Conservation (phyloP, 2,888 invertebrate species). For the Leptinotarsa juncta region DNA sequence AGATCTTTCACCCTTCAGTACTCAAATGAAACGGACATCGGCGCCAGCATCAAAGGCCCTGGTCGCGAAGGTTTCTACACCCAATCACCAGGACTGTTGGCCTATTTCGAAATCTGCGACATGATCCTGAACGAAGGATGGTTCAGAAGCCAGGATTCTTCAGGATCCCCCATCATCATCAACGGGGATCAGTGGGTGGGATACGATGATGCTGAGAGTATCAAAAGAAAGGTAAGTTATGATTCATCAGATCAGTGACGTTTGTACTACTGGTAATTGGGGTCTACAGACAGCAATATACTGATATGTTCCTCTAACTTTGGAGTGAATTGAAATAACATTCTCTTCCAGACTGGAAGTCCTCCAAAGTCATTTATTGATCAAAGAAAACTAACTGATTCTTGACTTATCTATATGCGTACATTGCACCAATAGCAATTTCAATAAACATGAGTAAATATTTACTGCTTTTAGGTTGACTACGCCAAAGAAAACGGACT, state of each 20-base stretch:
- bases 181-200: conserved; percentile 85
- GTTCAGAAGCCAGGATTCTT: conserved; percentile 67
- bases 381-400: no score
- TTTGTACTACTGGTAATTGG: no score
- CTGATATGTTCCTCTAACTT: no score
- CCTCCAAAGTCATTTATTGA: no score
- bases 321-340: no score
- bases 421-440: no score
- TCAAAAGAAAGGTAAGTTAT: conserved; percentile 72
- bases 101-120: conserved; percentile 78
- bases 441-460: no score
- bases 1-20: conserved; percentile 76
- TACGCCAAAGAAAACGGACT: conserved; percentile 73
- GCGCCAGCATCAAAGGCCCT: conserved; percentile 72
- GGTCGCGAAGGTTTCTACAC: conserved; percentile 77
- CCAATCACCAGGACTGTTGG: conserved; percentile 74
- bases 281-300: no score
- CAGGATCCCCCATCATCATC: conserved; percentile 75
- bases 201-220: conserved; percentile 77
- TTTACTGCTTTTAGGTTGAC: conserved; percentile 66
- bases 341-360: no score
- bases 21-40: conserved; percentile 67
- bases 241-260: neutral
- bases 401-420: no score
- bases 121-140: conserved; percentile 61